A percentile compares a stretch with the other conserved stretches of the same genome.
phyloP scores from a whole-genome alignment of 1,140 invertebrate species.

The Drosophila ananassae region DNA sequence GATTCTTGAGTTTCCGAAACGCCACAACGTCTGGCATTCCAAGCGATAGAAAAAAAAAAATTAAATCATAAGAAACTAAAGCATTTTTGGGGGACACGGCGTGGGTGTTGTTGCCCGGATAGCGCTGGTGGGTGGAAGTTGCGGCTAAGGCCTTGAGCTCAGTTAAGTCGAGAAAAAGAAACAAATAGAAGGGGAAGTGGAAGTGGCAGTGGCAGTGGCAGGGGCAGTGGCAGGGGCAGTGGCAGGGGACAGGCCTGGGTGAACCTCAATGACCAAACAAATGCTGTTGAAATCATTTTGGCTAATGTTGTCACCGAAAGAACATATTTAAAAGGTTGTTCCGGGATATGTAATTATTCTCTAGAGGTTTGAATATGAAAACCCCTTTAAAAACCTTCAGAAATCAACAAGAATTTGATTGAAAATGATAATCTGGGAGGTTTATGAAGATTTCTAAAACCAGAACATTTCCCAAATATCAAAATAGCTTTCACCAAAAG shows the following conservation, averaged over 20 bases:
- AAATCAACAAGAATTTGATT: background rate
- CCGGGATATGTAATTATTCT: background rate
- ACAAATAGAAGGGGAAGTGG: background rate
- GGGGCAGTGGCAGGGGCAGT: background rate
- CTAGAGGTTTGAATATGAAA: no score
- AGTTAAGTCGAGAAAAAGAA: background rate
- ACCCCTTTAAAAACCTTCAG: no score
- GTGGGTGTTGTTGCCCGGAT: slow-evolving; percentile 43
- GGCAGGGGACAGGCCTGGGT: background rate
- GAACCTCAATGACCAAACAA: slow-evolving; percentile 43
- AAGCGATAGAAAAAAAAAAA: background rate
- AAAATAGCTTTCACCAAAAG: no score
- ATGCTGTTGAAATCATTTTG: slow-evolving; percentile 76
- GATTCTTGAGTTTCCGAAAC: slow-evolving; percentile 33
- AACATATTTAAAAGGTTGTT: background rate
- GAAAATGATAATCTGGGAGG: no score
- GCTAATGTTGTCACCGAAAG: slow-evolving; percentile 71
- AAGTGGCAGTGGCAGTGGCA: background rate
- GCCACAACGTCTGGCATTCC: slow-evolving; percentile 70
- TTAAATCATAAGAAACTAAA: background rate
- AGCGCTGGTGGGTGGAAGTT: slow-evolving; percentile 28
- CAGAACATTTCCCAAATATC: no score
- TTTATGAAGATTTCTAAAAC: no score
- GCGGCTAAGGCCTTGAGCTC: slow-evolving; percentile 37
- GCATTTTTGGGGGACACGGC: slow-evolving; percentile 49